Percentiles rank a stretch among this genome's conserved stretches.
These are phyloP conservation scores for Chiloscyllium punctatum DNA, from an alignment of 2,797 vertebrate species.

Conservation along the genomic window DNA sequence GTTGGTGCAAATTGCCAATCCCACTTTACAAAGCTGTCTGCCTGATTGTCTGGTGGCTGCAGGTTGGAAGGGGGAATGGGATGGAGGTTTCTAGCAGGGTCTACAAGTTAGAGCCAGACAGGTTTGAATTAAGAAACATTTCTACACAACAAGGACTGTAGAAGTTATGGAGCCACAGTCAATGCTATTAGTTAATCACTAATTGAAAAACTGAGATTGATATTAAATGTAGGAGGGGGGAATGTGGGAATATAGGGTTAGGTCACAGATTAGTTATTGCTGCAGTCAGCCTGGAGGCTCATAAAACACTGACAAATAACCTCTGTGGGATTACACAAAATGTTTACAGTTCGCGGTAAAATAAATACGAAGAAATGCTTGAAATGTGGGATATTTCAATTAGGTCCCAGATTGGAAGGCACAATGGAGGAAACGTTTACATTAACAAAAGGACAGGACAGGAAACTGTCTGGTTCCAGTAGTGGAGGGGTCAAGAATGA, in stretches of 20 bases:
- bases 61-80: no score
- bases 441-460: not conserved
- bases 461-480: slow-evolving; percentile 1
- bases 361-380: not conserved
- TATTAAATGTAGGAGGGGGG: no score
- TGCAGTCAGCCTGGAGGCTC: not conserved
- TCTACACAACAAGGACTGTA: no score
- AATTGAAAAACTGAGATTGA: no score
- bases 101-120: no score
- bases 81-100: no score
- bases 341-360: not conserved
- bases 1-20: not conserved
- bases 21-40: not conserved
- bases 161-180: no score
- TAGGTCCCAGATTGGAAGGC: not conserved
- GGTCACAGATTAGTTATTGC: not conserved
- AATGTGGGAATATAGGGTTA: no score
- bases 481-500: not conserved
- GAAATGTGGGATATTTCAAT: not conserved
- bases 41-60: not conserved
- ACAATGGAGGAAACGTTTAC: not conserved
- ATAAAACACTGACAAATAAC: not conserved
- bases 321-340: not conserved
- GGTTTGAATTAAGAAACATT: no score
- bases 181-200: no score